Percentiles rank a stretch among this genome's conserved stretches.
phyloP scores from a whole-genome alignment of 2,888 invertebrate species.

The Cephus pygmeus region DNA sequence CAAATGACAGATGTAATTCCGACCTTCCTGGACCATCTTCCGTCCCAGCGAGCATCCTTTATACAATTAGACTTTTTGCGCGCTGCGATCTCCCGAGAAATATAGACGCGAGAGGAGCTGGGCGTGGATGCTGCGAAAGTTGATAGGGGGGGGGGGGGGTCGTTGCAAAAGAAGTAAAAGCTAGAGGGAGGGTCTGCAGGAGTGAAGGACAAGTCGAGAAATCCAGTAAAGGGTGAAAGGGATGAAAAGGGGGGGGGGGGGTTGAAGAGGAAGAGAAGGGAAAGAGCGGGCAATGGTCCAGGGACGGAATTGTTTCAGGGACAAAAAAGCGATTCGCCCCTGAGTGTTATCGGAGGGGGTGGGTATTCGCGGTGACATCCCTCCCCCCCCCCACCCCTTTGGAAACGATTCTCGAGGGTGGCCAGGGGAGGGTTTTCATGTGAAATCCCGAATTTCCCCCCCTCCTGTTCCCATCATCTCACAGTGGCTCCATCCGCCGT shows the following conservation, averaged over 20 bases:
- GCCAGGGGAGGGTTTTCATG: background rate
- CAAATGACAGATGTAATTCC: background rate
- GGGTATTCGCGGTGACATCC: constrained; percentile 42
- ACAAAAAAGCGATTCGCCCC: constrained; percentile 59
- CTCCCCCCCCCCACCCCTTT: constrained; percentile 25
- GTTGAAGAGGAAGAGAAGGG: constrained; percentile 2
- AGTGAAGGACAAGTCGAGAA: background rate
- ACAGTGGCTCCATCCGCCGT: background rate
- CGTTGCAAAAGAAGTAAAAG: constrained; percentile 22
- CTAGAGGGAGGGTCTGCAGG: background rate
- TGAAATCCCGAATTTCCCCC: background rate
- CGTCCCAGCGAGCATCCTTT: constrained; percentile 44
- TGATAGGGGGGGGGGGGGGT: constrained; percentile 12
- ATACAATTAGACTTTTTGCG: constrained; percentile 61
- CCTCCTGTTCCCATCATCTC: constrained; percentile 4
- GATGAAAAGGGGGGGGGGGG: background rate
- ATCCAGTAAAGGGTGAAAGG: background rate
- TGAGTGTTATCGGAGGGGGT: constrained; percentile 56
- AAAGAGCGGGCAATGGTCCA: constrained; percentile 50
- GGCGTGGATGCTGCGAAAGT: constrained; percentile 25
- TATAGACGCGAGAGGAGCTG: constrained; percentile 36
- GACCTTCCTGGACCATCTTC: background rate
- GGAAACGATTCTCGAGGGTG: constrained; percentile 28
- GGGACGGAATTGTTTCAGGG: constrained; percentile 57
- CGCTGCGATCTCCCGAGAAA: constrained; percentile 45